Conservation (phyloP, 2,797 vertebrate species). For the Hapalemur alaotrensis region DNA sequence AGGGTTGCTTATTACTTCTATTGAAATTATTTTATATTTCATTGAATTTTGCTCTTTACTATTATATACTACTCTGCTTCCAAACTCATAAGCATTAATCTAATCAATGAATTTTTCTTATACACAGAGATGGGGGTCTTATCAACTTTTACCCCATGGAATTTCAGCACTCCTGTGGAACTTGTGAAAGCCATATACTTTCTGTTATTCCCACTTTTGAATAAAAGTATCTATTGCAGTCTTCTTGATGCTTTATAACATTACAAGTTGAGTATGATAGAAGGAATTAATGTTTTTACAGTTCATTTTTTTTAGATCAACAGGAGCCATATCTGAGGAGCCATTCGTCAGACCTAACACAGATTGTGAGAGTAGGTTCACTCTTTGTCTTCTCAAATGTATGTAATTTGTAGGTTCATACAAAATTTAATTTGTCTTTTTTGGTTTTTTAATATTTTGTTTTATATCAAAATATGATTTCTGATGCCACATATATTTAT, state of each 20-base stretch:
- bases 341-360: neutral
- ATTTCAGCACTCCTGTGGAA: neutral
- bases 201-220: neutral
- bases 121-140: neutral
- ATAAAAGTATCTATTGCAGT: neutral
- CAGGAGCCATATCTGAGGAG: neutral
- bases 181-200: neutral
- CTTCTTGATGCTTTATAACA: neutral
- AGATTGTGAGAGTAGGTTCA: neutral
- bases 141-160: neutral
- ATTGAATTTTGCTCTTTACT: neutral
- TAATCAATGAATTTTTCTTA: neutral
- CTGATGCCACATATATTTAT: neutral
- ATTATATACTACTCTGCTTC: neutral
- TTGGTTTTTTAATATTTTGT: neutral
- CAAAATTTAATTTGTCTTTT: neutral
- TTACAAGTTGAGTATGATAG: neutral
- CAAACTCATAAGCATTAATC: neutral
- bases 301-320: neutral
- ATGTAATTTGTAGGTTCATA: neutral
- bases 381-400: neutral
- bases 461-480: neutral
- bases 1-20: neutral
- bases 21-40: neutral
- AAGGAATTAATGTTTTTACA: neutral